Percentiles rank a stretch among this genome's conserved stretches.
Conservation (phyloP, 2,113 vertebrate genomes). For the Zosterops pallidus region DNA sequence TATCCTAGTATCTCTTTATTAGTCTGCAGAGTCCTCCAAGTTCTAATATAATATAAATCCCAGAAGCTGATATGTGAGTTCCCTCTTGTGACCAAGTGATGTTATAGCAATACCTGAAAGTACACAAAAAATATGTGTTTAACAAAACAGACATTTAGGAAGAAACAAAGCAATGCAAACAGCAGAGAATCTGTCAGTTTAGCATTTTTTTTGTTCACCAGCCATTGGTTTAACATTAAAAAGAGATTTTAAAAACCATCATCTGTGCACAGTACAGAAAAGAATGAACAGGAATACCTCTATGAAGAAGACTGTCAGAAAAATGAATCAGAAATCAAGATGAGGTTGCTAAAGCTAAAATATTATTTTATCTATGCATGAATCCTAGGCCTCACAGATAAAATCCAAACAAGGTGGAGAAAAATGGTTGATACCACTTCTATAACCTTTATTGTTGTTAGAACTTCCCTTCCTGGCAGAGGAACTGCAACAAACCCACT, state of each 20-base stretch:
- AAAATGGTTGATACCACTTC: not conserved
- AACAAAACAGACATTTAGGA: not conserved
- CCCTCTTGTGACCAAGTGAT: conserved; percentile 45
- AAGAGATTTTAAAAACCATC: not conserved
- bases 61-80: not conserved
- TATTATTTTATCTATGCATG: not conserved
- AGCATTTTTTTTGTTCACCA: not conserved
- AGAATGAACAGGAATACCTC: not conserved
- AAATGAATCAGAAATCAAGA: not conserved
- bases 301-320: not conserved
- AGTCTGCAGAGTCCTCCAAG: not conserved
- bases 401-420: not conserved
- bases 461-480: not conserved
- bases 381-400: not conserved
- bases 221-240: not conserved
- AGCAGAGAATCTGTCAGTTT: not conserved
- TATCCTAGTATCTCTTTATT: not conserved
- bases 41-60: not conserved
- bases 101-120: not conserved
- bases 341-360: not conserved
- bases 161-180: not conserved
- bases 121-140: not conserved
- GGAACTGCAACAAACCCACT: not conserved
- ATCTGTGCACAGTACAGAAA: not conserved
- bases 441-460: not conserved